Base-by-base conservation (phyloP, 1,140 invertebrate genomes). In the Monochamus saltuarius region DNA sequence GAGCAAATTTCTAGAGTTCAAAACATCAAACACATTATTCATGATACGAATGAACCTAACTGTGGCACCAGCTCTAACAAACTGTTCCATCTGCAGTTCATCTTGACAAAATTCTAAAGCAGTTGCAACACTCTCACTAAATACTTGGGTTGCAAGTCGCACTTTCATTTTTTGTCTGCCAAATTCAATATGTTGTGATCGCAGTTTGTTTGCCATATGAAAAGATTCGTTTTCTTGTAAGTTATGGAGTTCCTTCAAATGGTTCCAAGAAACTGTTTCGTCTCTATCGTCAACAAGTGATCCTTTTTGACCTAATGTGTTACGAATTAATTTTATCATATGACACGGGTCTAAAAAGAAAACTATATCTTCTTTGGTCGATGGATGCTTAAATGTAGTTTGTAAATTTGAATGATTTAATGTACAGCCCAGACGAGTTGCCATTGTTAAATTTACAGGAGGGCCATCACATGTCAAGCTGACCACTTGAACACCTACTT, bases 81-180 rank as follows among this genome's bases (percentile, higher is more conserved):
- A n/a, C n/a, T n/a, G n/a, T n/a, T n/a, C n/a, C n/a, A n/a, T n/a
- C n/a, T n/a, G n/a, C n/a, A n/a, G 42, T n/a, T 53, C 46, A 16
- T 70, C 39, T 46, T 59, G 56, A 19, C 70, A 75, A 61, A 61
- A 65, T 39, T 59, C 9, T 37, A 73, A 57, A 17, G 71, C 56
- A 58, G 68, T 62, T 37, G 69, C 69, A 22, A 71, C 65, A 43
- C 53, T 63, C 13, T 62, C 43, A 39, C 70, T 73, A 37, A 74
- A 65, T 9, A 67, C 22, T 59, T 72, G 75, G 9, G 69, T 63
- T 7, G 72, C 73, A 16, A 75, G 55, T 6, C 59, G 56, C 4
- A 75, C 73, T 53, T 76, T 74, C 72, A 75, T 75, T 61, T 72
- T 75, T 59, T 77, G 67, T 60, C 65, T 73, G 10, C 58, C 22